Evolutionary conservation across 2,113 vertebrate species (phyloP).

Genomic region (Bettongia penicillata): DNA sequence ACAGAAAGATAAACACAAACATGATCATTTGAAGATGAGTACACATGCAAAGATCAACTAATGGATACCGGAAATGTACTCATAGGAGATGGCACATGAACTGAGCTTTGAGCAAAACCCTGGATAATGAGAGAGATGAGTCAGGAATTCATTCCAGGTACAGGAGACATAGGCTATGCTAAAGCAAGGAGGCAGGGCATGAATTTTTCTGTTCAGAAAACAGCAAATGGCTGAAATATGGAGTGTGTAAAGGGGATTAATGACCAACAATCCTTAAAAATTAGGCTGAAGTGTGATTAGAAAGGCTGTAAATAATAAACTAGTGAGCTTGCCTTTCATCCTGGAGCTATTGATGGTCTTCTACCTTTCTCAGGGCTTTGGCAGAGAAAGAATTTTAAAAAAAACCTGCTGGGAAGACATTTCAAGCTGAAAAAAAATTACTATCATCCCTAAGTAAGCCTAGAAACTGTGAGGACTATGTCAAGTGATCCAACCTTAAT

Average conservation of each 20-base stretch:
- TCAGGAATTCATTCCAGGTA: background rate
- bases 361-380: background rate
- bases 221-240: background rate
- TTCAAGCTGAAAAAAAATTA: constrained; percentile 34
- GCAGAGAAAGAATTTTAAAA: background rate
- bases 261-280: background rate
- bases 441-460: background rate
- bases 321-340: background rate
- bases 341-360: background rate
- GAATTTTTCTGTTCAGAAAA: background rate
- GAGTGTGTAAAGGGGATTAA: background rate
- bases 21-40: background rate
- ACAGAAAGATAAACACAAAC: background rate
- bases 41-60: background rate
- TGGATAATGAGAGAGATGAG: background rate
- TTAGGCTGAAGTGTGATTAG: background rate
- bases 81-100: background rate
- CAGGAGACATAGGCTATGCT: background rate
- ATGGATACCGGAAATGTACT: background rate
- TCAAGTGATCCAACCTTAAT: constrained; percentile 56
- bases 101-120: background rate
- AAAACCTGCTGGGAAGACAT: background rate
- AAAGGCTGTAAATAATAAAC: background rate
- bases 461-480: background rate
- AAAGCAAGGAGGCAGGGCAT: background rate